Base-by-base conservation (phyloP, 2,888 invertebrate genomes). In the Lordiphosa fenestrarum region DNA sequence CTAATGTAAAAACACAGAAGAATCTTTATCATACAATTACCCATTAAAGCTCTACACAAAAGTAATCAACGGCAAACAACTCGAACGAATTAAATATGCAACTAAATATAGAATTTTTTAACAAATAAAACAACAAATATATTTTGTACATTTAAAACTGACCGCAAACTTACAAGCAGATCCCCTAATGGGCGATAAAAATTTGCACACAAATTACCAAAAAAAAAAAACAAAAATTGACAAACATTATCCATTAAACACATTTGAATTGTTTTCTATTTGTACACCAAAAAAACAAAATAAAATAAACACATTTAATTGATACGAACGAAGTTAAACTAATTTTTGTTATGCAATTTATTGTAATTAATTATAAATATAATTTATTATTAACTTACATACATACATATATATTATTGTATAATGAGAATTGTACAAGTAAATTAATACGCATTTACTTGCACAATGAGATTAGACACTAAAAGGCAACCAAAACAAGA, bases 331-430 rank as follows among this genome's bases (percentile, higher is more conserved):
- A 54, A 56, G 68, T 59, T 66, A 33, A 30, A 67, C 57, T 62
- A 55, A 68, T 64, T 78, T 80, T 72, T 75, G 82, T 81, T 81
- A 75, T 76, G 80, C 73, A 73, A 71, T 75, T 82, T 82, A 82
- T 76, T 81, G 83, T 81, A 81, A 81, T 81, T 82, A 81, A 82
- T 81, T 82, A 82, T 70, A 68, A 69, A 81, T 70, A 69, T 76
- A 62, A 70, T 82, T 69, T 71, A 75, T 74, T 74, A 78, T 68
- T 65, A 57, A 76, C 66, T 48, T 30, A 46, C 33, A 53, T 46
- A 46, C 38, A 63, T 42, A 66, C 38, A 59, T 61, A 47, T 42
- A 42, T 36, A 47, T 47, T 69, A 70, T 53, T 70, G 74, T 64
- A 68, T 67, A 64, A 66, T 56, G 60, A 67, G 65, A 73, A 53